Evolutionary conservation across 1,140 invertebrate species (phyloP), one percentile per base, ranked within the genome.

Genomic region (Gonioctena quinquepunctata): DNA sequence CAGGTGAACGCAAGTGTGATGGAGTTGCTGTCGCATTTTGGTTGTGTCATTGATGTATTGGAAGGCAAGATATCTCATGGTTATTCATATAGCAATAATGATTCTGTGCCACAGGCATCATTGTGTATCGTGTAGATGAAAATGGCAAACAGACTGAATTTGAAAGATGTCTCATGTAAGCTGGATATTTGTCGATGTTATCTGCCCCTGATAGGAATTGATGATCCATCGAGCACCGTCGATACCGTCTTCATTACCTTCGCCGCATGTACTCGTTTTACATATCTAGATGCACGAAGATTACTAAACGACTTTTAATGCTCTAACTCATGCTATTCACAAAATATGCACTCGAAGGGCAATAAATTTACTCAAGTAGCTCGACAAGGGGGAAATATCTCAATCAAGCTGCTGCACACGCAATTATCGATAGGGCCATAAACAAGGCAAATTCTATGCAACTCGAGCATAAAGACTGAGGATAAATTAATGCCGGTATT

Each of bases 161-260:
- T 42, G 28, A 28, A 22, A 62, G 33, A 62, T 62, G 33, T 27
- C 28, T 27, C 60, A 42, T 59, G 50, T 33, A 27, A 59, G 28
- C 23, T 56, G 56, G 57, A 72, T 73, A 70, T 73, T 70, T 73
- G 71, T 73, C 64, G 71, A 73, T 73, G 67, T 42, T 73, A 73
- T 73, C 67, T 52, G 42, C 26, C 11, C 54, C 66, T 13, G 71
- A 65, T 73, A 65, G 68, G 66, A 69, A 73, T 73, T 73, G 71
- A 73, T 73, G 71, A 67, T 69, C 62, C 71, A 73, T 65, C 63
- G 63, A 73, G 62, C 64, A 69, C 61, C 61, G 67, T 70, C 79
- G 27, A 80, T 68, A 76, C 80, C 78, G 74, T 84, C 79, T 81
- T 82, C 84, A 59, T 67, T 81, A 59, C 83, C 83, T 21, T 82